Evolutionary conservation across 2,797 vertebrate genomes (phyloP).

Genomic region (Cossypha caffra): DNA sequence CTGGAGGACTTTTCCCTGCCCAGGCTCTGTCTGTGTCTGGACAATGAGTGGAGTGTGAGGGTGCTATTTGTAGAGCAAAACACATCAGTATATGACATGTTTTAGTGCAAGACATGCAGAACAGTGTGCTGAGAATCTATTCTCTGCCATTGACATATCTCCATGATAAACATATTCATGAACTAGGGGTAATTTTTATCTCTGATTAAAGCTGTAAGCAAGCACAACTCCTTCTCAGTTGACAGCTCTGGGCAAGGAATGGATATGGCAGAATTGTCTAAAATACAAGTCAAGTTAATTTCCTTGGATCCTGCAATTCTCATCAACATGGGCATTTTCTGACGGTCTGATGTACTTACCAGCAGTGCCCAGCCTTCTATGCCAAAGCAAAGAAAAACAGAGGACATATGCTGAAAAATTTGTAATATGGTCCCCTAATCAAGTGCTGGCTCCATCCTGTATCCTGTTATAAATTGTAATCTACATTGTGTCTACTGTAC

Average conservation of each 20-base stretch:
- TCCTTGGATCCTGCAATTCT: constrained; percentile 30
- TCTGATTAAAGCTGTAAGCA: constrained; percentile 18
- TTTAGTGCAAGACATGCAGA: constrained; percentile 6
- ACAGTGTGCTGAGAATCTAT: constrained; percentile 2
- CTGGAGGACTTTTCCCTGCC: neutral
- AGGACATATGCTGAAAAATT: constrained; percentile 74
- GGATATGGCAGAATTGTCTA: constrained; percentile 22
- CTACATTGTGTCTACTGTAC: constrained; percentile 68
- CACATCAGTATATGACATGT: neutral
- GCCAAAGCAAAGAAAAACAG: constrained; percentile 75
- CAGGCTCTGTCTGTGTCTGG: neutral
- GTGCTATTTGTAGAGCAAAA: neutral
- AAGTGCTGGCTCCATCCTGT: constrained; percentile 77
- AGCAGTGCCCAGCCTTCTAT: constrained; percentile 56
- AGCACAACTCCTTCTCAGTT: neutral
- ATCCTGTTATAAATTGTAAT: constrained; percentile 79
- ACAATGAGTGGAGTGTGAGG: neutral
- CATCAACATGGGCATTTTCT: constrained; percentile 57
- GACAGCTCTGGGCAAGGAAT: constrained; percentile 29
- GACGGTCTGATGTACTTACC: constrained; percentile 50
- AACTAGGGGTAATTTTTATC: constrained; percentile 56
- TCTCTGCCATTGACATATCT: constrained; percentile 17
- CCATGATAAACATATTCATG: constrained; percentile 48
- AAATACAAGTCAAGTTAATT: constrained; percentile 56
- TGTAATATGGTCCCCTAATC: constrained; percentile 68